phyloP scores from a whole-genome alignment of 2,797 vertebrate genomes.

The Channallabes apus region DNA sequence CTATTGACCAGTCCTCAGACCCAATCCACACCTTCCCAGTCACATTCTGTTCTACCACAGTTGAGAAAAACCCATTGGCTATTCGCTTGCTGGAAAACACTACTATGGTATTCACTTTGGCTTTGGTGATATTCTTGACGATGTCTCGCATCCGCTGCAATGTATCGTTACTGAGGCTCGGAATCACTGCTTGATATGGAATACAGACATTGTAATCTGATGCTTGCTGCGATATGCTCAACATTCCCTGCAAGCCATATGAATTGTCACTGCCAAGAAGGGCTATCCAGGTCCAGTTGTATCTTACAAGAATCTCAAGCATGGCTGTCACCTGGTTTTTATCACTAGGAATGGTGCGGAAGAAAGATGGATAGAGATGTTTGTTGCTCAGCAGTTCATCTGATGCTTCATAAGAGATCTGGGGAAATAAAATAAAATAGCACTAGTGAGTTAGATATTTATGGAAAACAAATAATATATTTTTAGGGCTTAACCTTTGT shows the following conservation, averaged over 20 bases:
- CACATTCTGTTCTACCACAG: constrained; percentile 71
- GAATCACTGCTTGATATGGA: constrained; percentile 78
- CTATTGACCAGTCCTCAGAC: constrained; percentile 79
- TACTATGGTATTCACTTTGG: constrained; percentile 75
- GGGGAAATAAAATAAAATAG: constrained; percentile 9
- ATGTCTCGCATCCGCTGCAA: constrained; percentile 62
- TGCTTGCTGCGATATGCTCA: constrained; percentile 65
- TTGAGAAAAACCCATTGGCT: constrained; percentile 68
- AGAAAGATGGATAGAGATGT: constrained; percentile 70
- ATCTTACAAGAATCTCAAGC: constrained; percentile 70
- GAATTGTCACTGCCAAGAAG: constrained; percentile 77
- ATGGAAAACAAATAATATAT: not conserved
- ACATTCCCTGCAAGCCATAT: constrained; percentile 76
- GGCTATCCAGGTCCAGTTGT: constrained; percentile 81
- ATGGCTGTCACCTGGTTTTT: constrained; percentile 78
- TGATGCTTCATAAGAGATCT: constrained; percentile 80
- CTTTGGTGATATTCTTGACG: constrained; percentile 64
- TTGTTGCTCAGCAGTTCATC: constrained; percentile 73
- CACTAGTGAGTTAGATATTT: not conserved
- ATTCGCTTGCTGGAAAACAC: constrained; percentile 75
- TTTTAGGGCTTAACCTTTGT: not conserved
- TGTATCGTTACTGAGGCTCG: constrained; percentile 1
- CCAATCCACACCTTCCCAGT: constrained; percentile 80
- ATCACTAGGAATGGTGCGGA: constrained; percentile 80
- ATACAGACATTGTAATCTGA: constrained; percentile 69